Conservation (phyloP, 2,888 invertebrate genomes). For the Vesta saturnalis region DNA sequence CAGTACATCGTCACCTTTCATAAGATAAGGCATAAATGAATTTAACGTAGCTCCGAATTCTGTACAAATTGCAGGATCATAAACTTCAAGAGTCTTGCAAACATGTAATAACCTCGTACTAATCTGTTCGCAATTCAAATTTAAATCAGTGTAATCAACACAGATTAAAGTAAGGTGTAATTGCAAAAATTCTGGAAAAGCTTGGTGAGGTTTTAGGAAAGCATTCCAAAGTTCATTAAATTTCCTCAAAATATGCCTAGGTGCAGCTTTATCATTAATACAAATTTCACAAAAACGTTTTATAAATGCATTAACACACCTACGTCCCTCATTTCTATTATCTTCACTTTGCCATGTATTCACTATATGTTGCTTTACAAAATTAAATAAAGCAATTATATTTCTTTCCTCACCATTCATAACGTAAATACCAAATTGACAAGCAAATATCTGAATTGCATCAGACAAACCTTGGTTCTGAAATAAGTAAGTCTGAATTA, state of each 20-base stretch:
- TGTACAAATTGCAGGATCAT: not conserved
- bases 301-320: not conserved
- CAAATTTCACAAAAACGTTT: not conserved
- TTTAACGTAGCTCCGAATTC: not conserved
- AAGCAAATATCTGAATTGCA: constrained; percentile 9
- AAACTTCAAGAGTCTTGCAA: not conserved
- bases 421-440: not conserved
- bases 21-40: not conserved
- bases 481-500: constrained; percentile 14
- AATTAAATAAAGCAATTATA: not conserved
- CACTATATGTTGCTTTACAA: not conserved
- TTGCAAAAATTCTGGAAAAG: constrained; percentile 18
- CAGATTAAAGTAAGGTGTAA: constrained; percentile 12
- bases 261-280: not conserved
- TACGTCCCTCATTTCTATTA: not conserved
- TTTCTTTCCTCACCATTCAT: no score
- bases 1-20: not conserved
- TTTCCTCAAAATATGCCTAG: not conserved
- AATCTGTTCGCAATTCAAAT: not conserved
- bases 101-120: not conserved
- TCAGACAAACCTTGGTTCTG: not conserved
- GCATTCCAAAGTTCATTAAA: constrained; percentile 17
- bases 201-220: constrained; percentile 14
- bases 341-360: not conserved
- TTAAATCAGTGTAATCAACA: not conserved